Evolutionary conservation across 1,140 invertebrate genomes (phyloP).

Genomic region (Bombus polaris): DNA sequence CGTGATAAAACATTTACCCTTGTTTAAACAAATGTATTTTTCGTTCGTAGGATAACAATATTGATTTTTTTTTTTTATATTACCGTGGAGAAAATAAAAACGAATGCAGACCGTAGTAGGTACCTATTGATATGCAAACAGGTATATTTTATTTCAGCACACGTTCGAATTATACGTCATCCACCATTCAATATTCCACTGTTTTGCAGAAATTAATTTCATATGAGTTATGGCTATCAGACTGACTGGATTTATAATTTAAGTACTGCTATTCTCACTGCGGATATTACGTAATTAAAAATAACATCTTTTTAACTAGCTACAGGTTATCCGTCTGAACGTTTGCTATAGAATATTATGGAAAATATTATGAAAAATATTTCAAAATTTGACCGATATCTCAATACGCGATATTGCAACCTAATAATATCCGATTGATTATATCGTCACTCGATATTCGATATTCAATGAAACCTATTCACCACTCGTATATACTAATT

Average conservation of each 20-base stretch:
- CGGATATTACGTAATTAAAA: no score
- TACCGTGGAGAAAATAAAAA: not conserved
- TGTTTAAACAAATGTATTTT: not conserved
- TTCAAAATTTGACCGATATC: no score
- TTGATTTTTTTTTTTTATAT: not conserved
- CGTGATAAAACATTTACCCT: no score
- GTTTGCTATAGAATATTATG: no score
- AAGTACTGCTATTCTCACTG: not conserved
- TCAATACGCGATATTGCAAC: no score
- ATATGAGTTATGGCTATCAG: not conserved
- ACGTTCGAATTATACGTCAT: constrained; percentile 2
- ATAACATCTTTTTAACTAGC: no score
- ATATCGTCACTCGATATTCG: no score
- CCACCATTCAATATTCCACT: not conserved
- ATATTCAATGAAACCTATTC: no score
- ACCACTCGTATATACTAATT: no score
- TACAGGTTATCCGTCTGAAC: no score
- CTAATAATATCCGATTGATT: no score
- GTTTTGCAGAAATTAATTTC: not conserved
- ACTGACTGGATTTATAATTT: constrained; percentile 3
- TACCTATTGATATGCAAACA: not conserved
- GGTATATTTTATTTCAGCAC: not conserved
- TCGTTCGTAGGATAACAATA: not conserved
- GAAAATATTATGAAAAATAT: no score
- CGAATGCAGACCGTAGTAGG: not conserved